Conservation (phyloP, 2,797 vertebrate genomes). For the Eidolon dupreanum region DNA sequence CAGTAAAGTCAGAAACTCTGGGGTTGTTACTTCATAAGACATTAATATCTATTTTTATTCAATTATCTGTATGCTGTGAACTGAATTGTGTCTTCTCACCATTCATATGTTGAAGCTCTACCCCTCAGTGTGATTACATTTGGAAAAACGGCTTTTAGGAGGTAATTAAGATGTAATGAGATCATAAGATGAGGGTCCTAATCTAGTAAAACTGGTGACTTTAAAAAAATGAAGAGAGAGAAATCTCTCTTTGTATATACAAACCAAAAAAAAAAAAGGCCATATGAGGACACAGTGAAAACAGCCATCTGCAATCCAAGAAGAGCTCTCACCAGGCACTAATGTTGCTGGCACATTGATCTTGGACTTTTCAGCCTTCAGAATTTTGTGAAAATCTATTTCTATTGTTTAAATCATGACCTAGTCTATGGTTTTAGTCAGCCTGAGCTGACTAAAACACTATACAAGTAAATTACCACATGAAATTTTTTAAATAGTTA, state of each 20-base stretch:
- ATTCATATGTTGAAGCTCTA: neutral
- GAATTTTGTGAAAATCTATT: neutral
- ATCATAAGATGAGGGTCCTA: neutral
- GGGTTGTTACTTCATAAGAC: neutral
- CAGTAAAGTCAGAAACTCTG: neutral
- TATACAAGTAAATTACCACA: neutral
- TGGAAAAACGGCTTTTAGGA: neutral
- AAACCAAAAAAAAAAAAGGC: neutral
- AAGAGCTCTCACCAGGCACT: neutral
- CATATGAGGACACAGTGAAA: neutral
- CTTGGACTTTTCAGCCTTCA: neutral
- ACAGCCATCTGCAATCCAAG: neutral
- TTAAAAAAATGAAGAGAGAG: neutral
- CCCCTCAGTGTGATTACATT: neutral
- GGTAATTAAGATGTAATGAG: neutral
- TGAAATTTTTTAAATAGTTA: neutral
- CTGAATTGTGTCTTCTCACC: neutral
- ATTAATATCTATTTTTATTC: neutral
- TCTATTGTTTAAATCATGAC: neutral
- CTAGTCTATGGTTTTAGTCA: neutral
- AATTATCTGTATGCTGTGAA: neutral
- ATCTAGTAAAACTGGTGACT: neutral
- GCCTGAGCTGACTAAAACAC: neutral
- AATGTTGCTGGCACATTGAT: neutral
- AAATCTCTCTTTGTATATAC: neutral